These are phyloP conservation scores for Candidula unifasciata DNA, from an alignment of 2,888 invertebrate genomes.

Conservation along the genomic window DNA sequence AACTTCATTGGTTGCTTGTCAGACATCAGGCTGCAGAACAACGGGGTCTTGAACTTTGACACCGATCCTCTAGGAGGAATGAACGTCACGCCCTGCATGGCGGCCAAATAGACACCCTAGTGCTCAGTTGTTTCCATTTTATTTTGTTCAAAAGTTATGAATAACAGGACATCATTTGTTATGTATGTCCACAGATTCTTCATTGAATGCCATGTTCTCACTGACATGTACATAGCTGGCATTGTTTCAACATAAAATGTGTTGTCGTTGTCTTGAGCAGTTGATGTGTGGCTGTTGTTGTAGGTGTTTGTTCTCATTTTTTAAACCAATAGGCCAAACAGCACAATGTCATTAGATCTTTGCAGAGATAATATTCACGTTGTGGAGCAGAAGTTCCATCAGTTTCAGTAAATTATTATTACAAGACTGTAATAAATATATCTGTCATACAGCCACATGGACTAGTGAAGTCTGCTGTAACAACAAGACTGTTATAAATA, in stretches of 20 bases:
- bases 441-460: too few species aligned
- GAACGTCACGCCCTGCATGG: slow-evolving; percentile 65
- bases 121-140: too few species aligned
- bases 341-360: too few species aligned
- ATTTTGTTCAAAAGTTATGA: too few species aligned
- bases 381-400: too few species aligned
- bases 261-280: neutral
- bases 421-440: too few species aligned
- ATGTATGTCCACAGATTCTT: neutral
- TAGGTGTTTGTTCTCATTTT: neutral
- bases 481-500: too few species aligned
- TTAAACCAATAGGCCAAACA: too few species aligned
- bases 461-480: too few species aligned
- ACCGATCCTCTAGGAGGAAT: slow-evolving; percentile 64
- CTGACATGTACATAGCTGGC: neutral
- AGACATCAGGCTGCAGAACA: slow-evolving; percentile 61
- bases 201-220: neutral
- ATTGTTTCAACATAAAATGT: neutral
- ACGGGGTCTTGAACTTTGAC: slow-evolving; percentile 58
- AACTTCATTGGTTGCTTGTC: slow-evolving; percentile 71
- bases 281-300: neutral
- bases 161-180: too few species aligned
- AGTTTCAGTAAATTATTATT: too few species aligned
- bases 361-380: too few species aligned
- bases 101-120: neutral